phyloP scores from a whole-genome alignment of 2,797 vertebrate species.

The Anabacerthia variegaticeps region DNA sequence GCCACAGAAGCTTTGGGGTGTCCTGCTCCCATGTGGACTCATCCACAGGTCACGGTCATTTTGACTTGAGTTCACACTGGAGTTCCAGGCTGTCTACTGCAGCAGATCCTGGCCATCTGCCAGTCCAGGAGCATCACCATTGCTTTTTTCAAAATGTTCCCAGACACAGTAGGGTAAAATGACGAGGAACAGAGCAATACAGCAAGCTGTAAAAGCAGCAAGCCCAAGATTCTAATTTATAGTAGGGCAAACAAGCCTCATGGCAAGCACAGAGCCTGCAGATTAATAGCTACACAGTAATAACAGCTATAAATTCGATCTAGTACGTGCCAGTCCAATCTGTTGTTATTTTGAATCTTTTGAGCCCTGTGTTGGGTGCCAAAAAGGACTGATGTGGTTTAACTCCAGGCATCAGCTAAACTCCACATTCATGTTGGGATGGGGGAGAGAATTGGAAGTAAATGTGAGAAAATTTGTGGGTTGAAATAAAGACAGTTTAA shows the following conservation, averaged over 20 bases:
- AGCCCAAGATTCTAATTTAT: not conserved
- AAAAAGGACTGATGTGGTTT: not conserved
- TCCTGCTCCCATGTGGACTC: not conserved
- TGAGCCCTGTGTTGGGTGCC: not conserved
- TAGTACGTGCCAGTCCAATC: not conserved
- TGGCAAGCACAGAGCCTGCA: not conserved
- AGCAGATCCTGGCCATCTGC: not conserved
- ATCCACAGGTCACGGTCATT: not conserved
- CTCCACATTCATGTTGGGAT: not conserved
- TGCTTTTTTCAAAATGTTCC: not conserved
- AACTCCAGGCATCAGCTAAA: not conserved
- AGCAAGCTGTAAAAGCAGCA: not conserved
- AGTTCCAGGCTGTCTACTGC: not conserved
- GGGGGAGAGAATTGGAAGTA: not conserved
- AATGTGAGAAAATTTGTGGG: not conserved
- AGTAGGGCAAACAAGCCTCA: not conserved
- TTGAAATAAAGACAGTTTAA: not conserved
- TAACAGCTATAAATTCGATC: not conserved
- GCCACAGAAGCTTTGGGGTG: not conserved
- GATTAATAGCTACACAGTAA: not conserved
- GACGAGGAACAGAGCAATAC: not conserved
- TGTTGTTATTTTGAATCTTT: not conserved
- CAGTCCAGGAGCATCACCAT: not conserved
- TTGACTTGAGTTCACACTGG: not conserved
- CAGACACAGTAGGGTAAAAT: not conserved